Percentiles rank a stretch among this genome's conserved stretches.
Evolutionary conservation across 35 echinoderm and acorn worm genomes (phyloP).

Genomic region (Hemicentrotus pulcherrimus): DNA sequence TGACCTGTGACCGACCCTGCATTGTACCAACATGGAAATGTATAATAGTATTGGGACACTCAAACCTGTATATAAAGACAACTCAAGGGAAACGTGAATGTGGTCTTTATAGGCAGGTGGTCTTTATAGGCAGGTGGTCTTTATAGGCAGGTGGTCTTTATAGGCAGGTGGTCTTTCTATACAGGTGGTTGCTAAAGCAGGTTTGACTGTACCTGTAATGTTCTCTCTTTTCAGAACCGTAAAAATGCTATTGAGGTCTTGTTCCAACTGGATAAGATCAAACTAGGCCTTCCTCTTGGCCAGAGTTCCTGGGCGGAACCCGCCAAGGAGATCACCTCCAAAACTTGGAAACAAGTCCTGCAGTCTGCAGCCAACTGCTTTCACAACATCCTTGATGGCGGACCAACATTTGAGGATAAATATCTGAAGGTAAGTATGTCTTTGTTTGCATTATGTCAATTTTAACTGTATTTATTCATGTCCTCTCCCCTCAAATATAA

Average conservation of each 20-base stretch:
- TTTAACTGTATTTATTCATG: no score
- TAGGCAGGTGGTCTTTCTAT: no score
- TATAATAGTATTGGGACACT: background rate
- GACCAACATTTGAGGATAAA: background rate
- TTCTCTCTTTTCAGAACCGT: background rate
- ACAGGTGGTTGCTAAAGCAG: no score
- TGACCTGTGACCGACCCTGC: no score
- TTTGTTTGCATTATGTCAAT: background rate
- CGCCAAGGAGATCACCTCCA: background rate
- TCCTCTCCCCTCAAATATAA: no score
- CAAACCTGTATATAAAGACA: background rate
- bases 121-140: no score
- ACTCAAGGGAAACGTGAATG: no score
- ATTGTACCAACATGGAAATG: background rate
- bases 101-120: no score
- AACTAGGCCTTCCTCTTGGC: background rate
- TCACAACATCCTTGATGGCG: background rate
- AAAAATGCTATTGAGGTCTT: background rate
- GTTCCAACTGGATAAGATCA: constrained; percentile 1
- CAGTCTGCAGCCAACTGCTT: background rate
- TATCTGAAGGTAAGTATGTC: background rate
- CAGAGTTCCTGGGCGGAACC: constrained; percentile 20
- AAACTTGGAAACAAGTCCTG: constrained; percentile 2
- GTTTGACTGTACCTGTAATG: background rate
- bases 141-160: no score